phyloP scores from a whole-genome alignment of 92 coral and sea anemone species.

The Micromussa lordhowensis region DNA sequence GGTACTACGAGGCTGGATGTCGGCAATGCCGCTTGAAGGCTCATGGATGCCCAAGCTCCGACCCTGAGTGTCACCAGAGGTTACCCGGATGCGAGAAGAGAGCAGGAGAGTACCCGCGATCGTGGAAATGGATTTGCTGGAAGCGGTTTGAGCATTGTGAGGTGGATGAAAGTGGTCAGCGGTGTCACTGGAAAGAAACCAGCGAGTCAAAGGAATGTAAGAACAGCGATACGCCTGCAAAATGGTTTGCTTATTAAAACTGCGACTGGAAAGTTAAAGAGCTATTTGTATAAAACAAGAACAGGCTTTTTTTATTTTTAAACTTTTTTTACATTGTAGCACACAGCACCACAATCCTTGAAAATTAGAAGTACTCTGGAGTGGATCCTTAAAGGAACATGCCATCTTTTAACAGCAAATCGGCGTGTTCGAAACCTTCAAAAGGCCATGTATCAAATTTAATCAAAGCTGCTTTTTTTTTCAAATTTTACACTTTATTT shows the following conservation, averaged over 20 bases:
- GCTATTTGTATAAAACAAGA: too few species aligned
- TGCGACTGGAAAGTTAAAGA: too few species aligned
- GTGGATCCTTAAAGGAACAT: too few species aligned
- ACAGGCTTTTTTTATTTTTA: too few species aligned
- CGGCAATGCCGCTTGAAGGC: conserved; percentile 20
- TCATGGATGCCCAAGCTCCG: not conserved
- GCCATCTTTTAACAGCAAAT: too few species aligned
- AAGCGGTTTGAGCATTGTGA: conserved; percentile 32
- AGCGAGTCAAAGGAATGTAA: conserved; percentile 14
- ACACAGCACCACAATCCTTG: too few species aligned
- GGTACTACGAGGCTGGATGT: conserved; percentile 35
- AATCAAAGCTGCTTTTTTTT: too few species aligned
- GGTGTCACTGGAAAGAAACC: conserved; percentile 31
- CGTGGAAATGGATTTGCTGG: conserved; percentile 20
- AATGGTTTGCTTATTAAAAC: not conserved
- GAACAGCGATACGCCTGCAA: not conserved
- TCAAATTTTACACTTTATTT: too few species aligned
- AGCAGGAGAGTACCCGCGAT: not conserved
- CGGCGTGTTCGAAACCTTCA: too few species aligned
- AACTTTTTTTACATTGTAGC: too few species aligned
- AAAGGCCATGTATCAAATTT: too few species aligned
- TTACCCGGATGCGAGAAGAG: conserved; percentile 32
- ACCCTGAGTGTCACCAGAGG: conserved; percentile 2
- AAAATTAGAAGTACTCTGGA: too few species aligned
- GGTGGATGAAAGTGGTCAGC: conserved; percentile 37